phyloP scores from a whole-genome alignment of 2,888 invertebrate species.

The Drosophila incognita region DNA sequence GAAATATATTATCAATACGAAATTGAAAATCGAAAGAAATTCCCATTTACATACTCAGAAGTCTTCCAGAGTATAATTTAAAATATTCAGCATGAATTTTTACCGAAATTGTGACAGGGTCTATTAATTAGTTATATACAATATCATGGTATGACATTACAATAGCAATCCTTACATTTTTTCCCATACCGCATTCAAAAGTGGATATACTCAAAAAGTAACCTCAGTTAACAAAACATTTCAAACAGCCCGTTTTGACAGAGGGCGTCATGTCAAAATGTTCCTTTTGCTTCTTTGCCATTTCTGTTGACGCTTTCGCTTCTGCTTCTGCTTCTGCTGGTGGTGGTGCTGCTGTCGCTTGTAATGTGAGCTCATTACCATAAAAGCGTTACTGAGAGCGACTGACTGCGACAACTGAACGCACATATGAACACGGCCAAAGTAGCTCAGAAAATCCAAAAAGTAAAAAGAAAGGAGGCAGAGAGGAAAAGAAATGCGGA shows the following conservation, averaged over 20 bases:
- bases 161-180: neutral
- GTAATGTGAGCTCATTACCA: conserved; percentile 80
- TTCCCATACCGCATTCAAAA: neutral
- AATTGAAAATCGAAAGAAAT: neutral
- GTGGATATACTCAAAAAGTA: neutral
- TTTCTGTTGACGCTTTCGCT: conserved; percentile 27
- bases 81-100: too few species aligned
- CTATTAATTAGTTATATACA: neutral
- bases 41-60: neutral
- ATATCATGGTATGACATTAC: neutral
- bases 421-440: conserved; percentile 45
- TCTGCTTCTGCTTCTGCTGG: conserved; percentile 14
- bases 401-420: conserved; percentile 41
- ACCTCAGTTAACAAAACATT: conserved; percentile 14
- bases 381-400: conserved; percentile 68
- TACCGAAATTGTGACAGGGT: neutral
- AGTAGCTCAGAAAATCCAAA: conserved; percentile 23
- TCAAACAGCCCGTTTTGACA: conserved; percentile 42
- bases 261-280: conserved; percentile 68
- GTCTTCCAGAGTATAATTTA: neutral
- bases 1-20: neutral
- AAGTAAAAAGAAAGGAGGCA: neutral
- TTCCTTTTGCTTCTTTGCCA: conserved; percentile 44
- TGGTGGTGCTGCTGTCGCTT: conserved; percentile 47
- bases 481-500: conserved; percentile 15